phyloP scores from a whole-genome alignment of 2,888 invertebrate species.

The Nomada goodeniana region DNA sequence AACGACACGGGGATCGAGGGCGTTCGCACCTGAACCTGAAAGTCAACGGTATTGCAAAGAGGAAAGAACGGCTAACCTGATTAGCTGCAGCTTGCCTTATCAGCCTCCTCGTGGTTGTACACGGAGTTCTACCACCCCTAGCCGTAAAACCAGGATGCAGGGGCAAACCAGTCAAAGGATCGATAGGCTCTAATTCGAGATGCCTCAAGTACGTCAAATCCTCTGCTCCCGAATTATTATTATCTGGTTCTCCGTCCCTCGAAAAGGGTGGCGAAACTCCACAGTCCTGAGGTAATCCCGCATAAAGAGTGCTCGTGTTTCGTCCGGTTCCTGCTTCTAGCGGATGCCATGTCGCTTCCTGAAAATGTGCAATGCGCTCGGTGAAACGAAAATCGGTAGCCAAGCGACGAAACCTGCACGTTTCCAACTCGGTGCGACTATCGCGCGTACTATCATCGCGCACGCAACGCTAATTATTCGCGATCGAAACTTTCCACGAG shows the following conservation, averaged over 20 bases:
- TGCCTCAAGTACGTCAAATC: slow-evolving; percentile 86
- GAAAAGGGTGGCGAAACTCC: slow-evolving; percentile 79
- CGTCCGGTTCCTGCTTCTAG: slow-evolving; percentile 82
- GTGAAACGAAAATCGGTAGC: neutral
- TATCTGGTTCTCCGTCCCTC: slow-evolving; percentile 82
- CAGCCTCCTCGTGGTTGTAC: slow-evolving; percentile 91
- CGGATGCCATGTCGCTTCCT: slow-evolving; percentile 84
- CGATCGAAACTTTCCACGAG: neutral
- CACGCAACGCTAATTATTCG: neutral
- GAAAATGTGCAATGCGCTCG: slow-evolving; percentile 13
- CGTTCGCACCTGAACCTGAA: no score
- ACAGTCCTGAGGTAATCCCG: slow-evolving; percentile 79
- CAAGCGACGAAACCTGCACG: no score
- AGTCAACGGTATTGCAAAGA: neutral
- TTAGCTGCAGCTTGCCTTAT: slow-evolving; percentile 78
- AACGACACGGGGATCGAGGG: no score
- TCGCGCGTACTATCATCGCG: neutral
- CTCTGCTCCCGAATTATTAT: slow-evolving; percentile 81
- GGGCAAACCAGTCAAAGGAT: slow-evolving; percentile 86
- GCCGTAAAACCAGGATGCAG: slow-evolving; percentile 85
- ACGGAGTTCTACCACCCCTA: slow-evolving; percentile 91
- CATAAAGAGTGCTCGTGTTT: slow-evolving; percentile 84
- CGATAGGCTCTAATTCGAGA: slow-evolving; percentile 92
- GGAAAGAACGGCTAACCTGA: slow-evolving; percentile 72
- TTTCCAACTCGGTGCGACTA: neutral